Evolutionary conservation across 2,113 vertebrate genomes (phyloP).

Genomic region (Crotalus horridus): DNA sequence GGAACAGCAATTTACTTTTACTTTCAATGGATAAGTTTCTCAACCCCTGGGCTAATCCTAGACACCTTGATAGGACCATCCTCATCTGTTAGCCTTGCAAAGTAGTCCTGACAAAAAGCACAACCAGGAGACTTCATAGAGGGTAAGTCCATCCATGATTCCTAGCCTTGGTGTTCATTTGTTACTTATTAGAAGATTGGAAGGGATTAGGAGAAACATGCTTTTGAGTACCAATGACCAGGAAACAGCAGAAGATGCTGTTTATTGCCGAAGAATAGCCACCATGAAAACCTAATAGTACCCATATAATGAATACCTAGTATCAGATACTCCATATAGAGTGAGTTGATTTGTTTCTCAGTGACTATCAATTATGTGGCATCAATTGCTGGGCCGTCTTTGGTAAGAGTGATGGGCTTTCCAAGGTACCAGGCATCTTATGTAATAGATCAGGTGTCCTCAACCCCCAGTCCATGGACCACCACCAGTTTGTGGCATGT

Average conservation of each 20-base stretch:
- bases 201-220: background rate
- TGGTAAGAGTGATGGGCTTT: background rate
- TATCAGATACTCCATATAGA: background rate
- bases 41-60: background rate
- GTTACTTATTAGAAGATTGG: background rate
- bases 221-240: background rate
- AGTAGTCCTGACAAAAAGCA: background rate
- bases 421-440: background rate
- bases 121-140: background rate
- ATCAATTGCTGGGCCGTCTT: background rate
- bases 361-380: background rate
- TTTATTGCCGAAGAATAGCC: background rate
- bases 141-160: background rate
- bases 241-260: background rate
- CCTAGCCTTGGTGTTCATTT: background rate
- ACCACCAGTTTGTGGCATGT: too few species aligned
- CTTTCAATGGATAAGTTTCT: background rate
- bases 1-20: background rate
- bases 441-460: too few species aligned
- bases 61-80: background rate
- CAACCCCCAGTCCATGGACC: too few species aligned
- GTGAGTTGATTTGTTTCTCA: background rate
- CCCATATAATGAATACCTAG: background rate
- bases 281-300: background rate
- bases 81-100: background rate